Conservation (phyloP, 2,797 vertebrate species). For the Tangara arthus region DNA sequence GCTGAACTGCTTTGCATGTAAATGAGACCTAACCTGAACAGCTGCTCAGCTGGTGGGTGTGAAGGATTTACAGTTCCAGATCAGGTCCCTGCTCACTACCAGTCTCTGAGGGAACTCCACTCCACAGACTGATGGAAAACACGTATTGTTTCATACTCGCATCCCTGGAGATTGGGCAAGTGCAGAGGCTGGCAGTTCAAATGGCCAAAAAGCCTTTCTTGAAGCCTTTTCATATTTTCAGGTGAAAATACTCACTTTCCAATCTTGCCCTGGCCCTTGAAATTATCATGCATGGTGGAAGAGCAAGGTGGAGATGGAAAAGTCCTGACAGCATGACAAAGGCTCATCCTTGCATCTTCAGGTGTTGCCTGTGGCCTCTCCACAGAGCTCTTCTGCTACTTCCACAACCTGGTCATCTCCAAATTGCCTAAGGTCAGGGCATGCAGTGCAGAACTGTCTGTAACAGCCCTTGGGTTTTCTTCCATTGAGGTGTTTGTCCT, state of each 20-base stretch:
- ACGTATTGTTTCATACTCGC: background rate
- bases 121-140: background rate
- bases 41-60: background rate
- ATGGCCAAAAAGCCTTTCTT: background rate
- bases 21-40: conserved; percentile 21
- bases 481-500: background rate
- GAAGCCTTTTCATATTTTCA: background rate
- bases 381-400: background rate
- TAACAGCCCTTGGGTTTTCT: background rate
- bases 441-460: background rate
- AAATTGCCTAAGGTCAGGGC: fast-evolving
- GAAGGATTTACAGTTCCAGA: conserved; percentile 11
- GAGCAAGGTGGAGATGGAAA: background rate
- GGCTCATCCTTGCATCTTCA: background rate
- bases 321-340: background rate
- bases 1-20: conserved; percentile 12
- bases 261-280: background rate
- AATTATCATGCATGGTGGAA: background rate
- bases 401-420: background rate
- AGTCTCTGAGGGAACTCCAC: background rate
- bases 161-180: background rate
- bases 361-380: background rate
- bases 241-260: background rate
- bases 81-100: background rate
- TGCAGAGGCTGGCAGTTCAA: background rate